These are phyloP conservation scores for Lepidostoma basale DNA, from an alignment of 1,140 invertebrate genomes.

Conservation along the genomic window DNA sequence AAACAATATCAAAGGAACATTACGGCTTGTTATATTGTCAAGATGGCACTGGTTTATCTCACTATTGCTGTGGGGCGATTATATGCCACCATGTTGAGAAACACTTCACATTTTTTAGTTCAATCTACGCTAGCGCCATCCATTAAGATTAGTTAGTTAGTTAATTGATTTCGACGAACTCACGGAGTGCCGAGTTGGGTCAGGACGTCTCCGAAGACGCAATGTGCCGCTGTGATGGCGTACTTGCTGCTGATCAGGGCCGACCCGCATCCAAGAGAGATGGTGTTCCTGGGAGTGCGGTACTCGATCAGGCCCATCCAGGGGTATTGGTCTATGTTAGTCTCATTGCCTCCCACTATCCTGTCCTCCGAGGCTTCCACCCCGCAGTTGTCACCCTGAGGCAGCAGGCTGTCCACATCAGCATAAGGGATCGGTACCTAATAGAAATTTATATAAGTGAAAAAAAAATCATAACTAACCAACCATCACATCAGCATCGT, in stretches of 20 bases:
- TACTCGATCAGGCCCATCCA: conserved; percentile 68
- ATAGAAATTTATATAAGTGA: background rate
- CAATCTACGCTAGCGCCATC: too few relatives aligned
- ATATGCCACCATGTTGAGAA: too few relatives aligned
- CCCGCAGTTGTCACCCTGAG: conserved; percentile 48
- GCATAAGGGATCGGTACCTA: background rate
- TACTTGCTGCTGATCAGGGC: conserved; percentile 52
- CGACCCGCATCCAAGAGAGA: conserved; percentile 48
- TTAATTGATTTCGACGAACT: conserved; percentile 36
- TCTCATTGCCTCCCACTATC: conserved; percentile 63
- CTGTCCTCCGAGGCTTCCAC: conserved; percentile 50
- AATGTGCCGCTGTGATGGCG: conserved; percentile 56
- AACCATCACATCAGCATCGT: too few relatives aligned
- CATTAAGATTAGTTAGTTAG: too few relatives aligned
- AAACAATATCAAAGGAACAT: too few relatives aligned
- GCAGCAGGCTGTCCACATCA: conserved; percentile 25
- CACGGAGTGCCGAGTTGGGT: conserved; percentile 45
- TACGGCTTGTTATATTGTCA: too few relatives aligned
- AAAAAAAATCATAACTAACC: too few relatives aligned
- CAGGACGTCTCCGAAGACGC: conserved; percentile 46
- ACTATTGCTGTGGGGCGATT: too few relatives aligned
- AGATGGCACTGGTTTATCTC: too few relatives aligned
- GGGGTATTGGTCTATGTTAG: conserved; percentile 64
- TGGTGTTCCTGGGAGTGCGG: conserved; percentile 44
- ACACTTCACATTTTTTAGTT: too few relatives aligned